A percentile compares a stretch with the other conserved stretches of the same genome.
Evolutionary conservation across 2,888 invertebrate species (phyloP).

Genomic region (Trissolcus japonicus): DNA sequence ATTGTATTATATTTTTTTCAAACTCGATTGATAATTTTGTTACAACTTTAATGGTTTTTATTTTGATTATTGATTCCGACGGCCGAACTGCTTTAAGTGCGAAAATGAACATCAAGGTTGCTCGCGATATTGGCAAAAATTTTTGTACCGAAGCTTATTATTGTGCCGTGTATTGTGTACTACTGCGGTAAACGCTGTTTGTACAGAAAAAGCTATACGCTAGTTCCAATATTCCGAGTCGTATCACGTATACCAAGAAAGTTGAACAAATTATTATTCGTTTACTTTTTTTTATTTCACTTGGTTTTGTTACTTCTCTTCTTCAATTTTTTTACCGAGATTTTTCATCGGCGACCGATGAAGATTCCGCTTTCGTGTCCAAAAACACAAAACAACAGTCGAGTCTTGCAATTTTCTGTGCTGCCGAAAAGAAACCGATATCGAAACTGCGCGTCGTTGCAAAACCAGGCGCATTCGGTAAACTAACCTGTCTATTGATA

Average conservation of each 20-base stretch:
- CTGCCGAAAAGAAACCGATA: slow-evolving; percentile 23
- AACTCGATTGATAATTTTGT: too few relatives aligned
- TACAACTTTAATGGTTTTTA: too few relatives aligned
- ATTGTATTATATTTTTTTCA: too few relatives aligned
- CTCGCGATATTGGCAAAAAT: slow-evolving; percentile 33
- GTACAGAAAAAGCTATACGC: slow-evolving; percentile 38
- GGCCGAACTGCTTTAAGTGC: slow-evolving; percentile 1
- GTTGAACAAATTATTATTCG: slow-evolving; percentile 60
- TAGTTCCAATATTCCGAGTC: slow-evolving; percentile 53
- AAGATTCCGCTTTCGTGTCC: slow-evolving; percentile 34
- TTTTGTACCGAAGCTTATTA: slow-evolving; percentile 34
- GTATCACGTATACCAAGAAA: slow-evolving; percentile 62
- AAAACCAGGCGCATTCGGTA: slow-evolving; percentile 19
- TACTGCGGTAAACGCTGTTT: slow-evolving; percentile 57
- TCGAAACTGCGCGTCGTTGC: slow-evolving; percentile 7
- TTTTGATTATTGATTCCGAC: too few relatives aligned
- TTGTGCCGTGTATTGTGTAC: slow-evolving; percentile 23
- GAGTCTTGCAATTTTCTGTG: slow-evolving; percentile 37
- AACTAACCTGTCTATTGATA: slow-evolving; percentile 96
- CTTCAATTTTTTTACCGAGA: slow-evolving; percentile 30
- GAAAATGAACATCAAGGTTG: slow-evolving; percentile 5
- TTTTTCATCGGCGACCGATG: slow-evolving; percentile 25
- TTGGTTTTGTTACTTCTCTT: slow-evolving; percentile 15
- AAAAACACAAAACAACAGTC: slow-evolving; percentile 43
- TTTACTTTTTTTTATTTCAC: slow-evolving; percentile 37